phyloP scores from a whole-genome alignment of 23 tunicate genomes.

The Diplosoma virens region DNA sequence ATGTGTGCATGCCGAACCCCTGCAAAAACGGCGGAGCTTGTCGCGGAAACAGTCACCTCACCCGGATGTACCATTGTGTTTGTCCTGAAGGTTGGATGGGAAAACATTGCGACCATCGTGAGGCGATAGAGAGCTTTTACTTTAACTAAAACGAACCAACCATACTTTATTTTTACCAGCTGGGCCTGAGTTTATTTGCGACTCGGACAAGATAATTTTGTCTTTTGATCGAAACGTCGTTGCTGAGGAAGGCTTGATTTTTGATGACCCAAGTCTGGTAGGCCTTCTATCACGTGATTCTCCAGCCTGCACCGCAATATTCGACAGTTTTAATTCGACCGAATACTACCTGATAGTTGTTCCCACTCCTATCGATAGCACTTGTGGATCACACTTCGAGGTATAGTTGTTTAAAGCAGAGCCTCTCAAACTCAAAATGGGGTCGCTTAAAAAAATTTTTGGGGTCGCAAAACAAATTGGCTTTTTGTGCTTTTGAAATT shows the following conservation, averaged over 20 bases:
- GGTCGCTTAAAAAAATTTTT: too few species aligned
- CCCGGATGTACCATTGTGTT: constrained; percentile 57
- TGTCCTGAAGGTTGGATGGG: constrained; percentile 79
- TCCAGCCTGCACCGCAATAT: constrained; percentile 22
- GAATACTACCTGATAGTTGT: constrained; percentile 32
- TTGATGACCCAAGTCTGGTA: constrained; percentile 25
- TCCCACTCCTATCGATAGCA: constrained; percentile 53
- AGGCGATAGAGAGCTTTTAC: neutral
- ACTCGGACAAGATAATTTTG: constrained; percentile 33
- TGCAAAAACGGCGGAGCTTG: constrained; percentile 66
- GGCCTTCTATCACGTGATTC: constrained; percentile 53
- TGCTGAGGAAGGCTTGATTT: constrained; percentile 38
- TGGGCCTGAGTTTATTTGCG: constrained; percentile 61
- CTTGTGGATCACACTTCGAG: constrained; percentile 67
- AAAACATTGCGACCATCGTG: constrained; percentile 68
- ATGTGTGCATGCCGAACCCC: constrained; percentile 50
- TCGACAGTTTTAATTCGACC: constrained; percentile 17
- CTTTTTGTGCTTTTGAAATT: too few species aligned
- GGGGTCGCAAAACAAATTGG: too few species aligned
- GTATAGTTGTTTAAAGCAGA: constrained; percentile 28
- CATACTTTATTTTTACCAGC: too few species aligned
- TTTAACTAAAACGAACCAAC: neutral
- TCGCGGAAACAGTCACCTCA: constrained; percentile 27
- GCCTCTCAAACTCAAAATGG: too few species aligned
- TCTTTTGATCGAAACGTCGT: constrained; percentile 50